These are phyloP conservation scores for Carterocephalus palaemon DNA, from an alignment of 2,888 invertebrate species.

Conservation along the genomic window DNA sequence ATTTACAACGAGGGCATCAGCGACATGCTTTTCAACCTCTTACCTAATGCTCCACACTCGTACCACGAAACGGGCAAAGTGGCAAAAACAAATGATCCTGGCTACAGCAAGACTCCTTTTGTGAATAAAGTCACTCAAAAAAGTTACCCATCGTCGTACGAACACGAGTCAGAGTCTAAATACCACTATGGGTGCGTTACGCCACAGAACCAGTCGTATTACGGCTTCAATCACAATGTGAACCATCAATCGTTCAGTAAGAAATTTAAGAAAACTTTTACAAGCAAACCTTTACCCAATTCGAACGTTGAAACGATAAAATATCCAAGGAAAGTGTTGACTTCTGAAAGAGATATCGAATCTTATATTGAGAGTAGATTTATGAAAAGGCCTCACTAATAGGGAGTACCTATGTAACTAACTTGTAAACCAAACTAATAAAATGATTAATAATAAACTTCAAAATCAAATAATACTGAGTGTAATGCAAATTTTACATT, in stretches of 20 bases:
- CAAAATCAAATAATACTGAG: too few species aligned
- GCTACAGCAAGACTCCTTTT: conserved; percentile 29
- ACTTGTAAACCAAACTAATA: too few species aligned
- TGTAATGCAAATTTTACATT: too few species aligned
- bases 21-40: conserved; percentile 35
- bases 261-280: conserved; percentile 24
- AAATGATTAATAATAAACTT: too few species aligned
- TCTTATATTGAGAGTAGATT: conserved; percentile 23
- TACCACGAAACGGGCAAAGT: not conserved
- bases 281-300: conserved; percentile 25
- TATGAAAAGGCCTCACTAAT: not conserved
- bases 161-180: conserved; percentile 45
- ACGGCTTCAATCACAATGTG: conserved; percentile 1
- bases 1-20: conserved; percentile 62
- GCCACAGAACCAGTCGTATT: conserved; percentile 24
- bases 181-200: conserved; percentile 50
- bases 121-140: conserved; percentile 10
- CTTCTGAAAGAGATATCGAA: conserved; percentile 45
- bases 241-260: conserved; percentile 30
- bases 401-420: too few species aligned
- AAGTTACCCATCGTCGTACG: conserved; percentile 39
- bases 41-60: not conserved
- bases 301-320: conserved; percentile 29
- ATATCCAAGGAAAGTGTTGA: conserved; percentile 46
- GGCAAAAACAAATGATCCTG: conserved; percentile 23